phyloP scores from a whole-genome alignment of 64 coral and sea anemone species.

The Platygyra sinensis region DNA sequence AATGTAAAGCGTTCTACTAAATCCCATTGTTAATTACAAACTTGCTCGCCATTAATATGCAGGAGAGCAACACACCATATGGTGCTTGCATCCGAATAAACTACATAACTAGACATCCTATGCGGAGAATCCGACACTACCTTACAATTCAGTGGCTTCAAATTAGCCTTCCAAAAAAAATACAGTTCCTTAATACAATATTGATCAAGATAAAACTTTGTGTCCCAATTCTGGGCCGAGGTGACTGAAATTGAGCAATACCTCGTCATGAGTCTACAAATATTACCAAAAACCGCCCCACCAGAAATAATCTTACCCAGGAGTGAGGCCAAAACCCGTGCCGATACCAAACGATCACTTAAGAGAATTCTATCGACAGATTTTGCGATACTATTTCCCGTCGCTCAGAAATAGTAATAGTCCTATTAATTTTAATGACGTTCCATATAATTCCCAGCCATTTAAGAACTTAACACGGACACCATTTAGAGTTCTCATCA shows the following conservation, averaged over 20 bases:
- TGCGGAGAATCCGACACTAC: not conserved
- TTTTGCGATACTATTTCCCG: too few relatives aligned
- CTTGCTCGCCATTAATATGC: slow-evolving; percentile 40
- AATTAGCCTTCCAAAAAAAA: slow-evolving; percentile 50
- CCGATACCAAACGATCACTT: too few relatives aligned
- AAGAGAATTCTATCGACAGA: too few relatives aligned
- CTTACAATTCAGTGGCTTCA: not conserved
- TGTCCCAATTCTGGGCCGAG: slow-evolving; percentile 49
- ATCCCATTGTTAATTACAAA: slow-evolving; percentile 49
- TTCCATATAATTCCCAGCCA: slow-evolving; percentile 60
- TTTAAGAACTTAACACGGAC: slow-evolving; percentile 27
- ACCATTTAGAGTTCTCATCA: too few relatives aligned
- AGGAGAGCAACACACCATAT: slow-evolving; percentile 49
- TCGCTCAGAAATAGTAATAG: slow-evolving; percentile 25
- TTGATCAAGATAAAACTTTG: slow-evolving; percentile 44
- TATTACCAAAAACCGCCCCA: slow-evolving; percentile 41
- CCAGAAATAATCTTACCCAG: slow-evolving; percentile 34
- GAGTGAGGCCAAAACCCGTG: too few relatives aligned
- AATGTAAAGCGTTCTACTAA: slow-evolving; percentile 19
- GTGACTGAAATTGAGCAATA: slow-evolving; percentile 32
- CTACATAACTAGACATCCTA: slow-evolving; percentile 37
- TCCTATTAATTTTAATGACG: not conserved
- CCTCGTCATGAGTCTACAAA: slow-evolving; percentile 36
- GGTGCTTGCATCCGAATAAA: slow-evolving; percentile 67
- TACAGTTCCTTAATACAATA: slow-evolving; percentile 56